Evolutionary conservation across 2,113 vertebrate genomes (phyloP).

Genomic region (Percina caprodes): DNA sequence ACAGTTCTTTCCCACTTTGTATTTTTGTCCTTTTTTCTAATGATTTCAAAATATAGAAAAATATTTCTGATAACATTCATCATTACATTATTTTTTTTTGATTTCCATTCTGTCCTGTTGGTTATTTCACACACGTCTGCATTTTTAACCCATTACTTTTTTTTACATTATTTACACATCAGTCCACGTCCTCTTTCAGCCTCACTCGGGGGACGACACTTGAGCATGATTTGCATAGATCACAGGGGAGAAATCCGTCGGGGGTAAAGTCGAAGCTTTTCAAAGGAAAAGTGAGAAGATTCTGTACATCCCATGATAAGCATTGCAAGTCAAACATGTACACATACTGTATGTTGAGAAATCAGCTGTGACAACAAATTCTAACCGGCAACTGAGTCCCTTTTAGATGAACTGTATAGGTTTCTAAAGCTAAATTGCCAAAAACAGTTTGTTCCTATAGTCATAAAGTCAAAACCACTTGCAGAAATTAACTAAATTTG

Average conservation of each 20-base stretch:
- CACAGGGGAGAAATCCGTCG: conserved; percentile 60
- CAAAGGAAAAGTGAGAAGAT: conserved; percentile 1
- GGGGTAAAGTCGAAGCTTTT: conserved; percentile 10
- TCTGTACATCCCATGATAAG: conserved; percentile 23
- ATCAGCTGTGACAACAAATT: conserved; percentile 12
- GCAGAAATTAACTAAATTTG: background rate
- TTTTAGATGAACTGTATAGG: background rate
- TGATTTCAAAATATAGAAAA: conserved; percentile 85
- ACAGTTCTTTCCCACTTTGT: conserved; percentile 73
- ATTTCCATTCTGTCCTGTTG: conserved; percentile 72
- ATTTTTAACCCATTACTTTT: conserved; percentile 40
- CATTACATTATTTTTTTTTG: conserved; percentile 65
- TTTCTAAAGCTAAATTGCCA: background rate
- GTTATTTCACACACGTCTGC: conserved; percentile 58
- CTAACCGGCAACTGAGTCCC: background rate
- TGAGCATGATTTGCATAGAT: conserved; percentile 84
- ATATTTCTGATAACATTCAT: conserved; percentile 86
- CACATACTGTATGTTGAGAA: background rate
- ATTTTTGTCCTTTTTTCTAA: conserved; percentile 57
- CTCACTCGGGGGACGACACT: background rate
- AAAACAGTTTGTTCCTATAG: background rate
- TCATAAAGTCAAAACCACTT: background rate
- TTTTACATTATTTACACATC: conserved; percentile 78
- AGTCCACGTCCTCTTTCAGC: conserved; percentile 60
- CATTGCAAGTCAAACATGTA: conserved; percentile 30